Evolutionary conservation across 1,140 invertebrate genomes (phyloP).

Genomic region (Oncopodura yosiiana): DNA sequence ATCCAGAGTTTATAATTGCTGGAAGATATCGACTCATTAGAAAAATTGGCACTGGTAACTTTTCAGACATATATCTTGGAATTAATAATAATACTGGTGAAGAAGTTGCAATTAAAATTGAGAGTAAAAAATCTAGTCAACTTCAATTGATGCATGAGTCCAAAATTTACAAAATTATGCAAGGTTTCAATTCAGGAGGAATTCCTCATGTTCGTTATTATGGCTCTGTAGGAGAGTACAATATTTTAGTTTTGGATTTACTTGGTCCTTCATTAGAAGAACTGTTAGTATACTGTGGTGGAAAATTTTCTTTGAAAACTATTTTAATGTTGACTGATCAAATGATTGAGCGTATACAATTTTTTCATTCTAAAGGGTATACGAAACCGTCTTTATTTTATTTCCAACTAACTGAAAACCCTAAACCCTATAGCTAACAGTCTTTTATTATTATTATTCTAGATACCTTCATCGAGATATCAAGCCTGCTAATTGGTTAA

Average conservation of each 20-base stretch:
- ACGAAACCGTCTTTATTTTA: too few relatives aligned
- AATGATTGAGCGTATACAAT: constrained; percentile 45
- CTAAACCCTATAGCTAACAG: too few relatives aligned
- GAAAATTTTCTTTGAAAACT: background rate
- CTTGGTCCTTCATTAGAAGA: background rate
- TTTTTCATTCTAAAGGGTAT: constrained; percentile 50
- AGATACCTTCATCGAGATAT: too few relatives aligned
- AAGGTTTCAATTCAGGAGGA: background rate
- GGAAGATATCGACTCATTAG: background rate
- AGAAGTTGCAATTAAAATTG: background rate
- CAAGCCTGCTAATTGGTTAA: too few relatives aligned
- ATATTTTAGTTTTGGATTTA: background rate
- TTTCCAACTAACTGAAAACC: too few relatives aligned
- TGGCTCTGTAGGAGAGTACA: background rate
- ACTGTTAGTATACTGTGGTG: background rate
- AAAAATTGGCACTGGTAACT: background rate
- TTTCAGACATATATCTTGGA: background rate
- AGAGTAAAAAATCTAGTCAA: background rate
- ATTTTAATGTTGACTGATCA: background rate
- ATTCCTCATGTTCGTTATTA: background rate
- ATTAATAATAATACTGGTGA: background rate
- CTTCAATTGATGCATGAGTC: background rate
- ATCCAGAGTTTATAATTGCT: too few relatives aligned
- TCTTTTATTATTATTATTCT: too few relatives aligned
- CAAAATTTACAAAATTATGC: background rate